phyloP scores from a whole-genome alignment of 2,113 vertebrate genomes.

The Acanthisitta chloris region DNA sequence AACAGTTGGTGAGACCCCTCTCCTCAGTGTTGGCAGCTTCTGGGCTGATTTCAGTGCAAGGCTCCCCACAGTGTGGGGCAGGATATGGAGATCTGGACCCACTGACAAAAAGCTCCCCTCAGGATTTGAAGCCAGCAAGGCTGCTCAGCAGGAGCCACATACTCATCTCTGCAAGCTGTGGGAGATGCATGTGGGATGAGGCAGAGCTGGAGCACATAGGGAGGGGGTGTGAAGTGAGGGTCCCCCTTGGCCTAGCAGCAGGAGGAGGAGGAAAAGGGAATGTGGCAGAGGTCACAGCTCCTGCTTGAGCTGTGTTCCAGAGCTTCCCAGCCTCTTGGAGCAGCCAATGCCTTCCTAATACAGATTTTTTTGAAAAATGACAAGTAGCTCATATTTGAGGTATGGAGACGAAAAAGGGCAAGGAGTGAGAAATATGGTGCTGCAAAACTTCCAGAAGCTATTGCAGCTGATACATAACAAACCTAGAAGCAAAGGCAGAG shows the following conservation, averaged over 20 bases:
- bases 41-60: neutral
- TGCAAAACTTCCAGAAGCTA: neutral
- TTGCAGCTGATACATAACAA: neutral
- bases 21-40: neutral
- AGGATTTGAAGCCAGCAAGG: neutral
- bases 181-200: neutral
- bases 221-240: neutral
- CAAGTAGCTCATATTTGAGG: neutral
- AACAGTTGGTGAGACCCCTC: neutral
- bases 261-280: neutral
- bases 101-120: neutral
- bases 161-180: neutral
- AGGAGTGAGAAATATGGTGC: neutral
- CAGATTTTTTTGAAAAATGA: neutral
- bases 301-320: neutral
- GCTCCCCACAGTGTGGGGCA: neutral
- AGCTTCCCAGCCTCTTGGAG: neutral
- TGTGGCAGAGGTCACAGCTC: neutral
- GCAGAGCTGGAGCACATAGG: neutral
- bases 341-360: neutral
- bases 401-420: neutral
- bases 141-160: neutral
- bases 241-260: accelerated
- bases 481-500: neutral
- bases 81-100: accelerated